Base-by-base conservation (phyloP, 2,888 invertebrate genomes). In the Ophion slaviceki region DNA sequence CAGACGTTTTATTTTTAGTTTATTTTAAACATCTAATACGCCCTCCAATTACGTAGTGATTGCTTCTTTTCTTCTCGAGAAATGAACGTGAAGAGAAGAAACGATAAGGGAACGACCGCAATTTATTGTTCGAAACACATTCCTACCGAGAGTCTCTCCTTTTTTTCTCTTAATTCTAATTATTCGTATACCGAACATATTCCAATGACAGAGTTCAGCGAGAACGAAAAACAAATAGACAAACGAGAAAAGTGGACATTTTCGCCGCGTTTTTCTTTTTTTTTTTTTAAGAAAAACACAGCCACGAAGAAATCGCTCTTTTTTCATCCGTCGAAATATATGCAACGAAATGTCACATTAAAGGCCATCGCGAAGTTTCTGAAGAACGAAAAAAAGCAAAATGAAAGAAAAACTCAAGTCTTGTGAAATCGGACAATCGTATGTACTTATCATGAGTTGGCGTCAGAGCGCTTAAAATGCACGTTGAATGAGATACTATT, bases 51-150 rank as follows among this genome's bases (percentile, higher is more conserved):
- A 66, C 74, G 20, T 76, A 67, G 45, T 74, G 71, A 67, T 20
- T 71, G 45, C 62, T 71, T 32, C 68, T 68, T 28, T 32, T 62
- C 17, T 45, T 32, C 14, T 62, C 36, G 71, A 45, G 36, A 80
- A 61, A 57, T 24, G 77, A 53, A 64, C 61, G 32, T 17, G 70
- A 57, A 71, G 40, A 62, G 24, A 24, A 53, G 24, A 32, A 14
- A 62, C 64, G 45, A 59, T 82, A 76, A 61, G 79, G 79, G 62
- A 84, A 79, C 78, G 71, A 71, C 84, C 84, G 81, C 80, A 77
- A 81, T 80, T 87, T 83, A 82, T 84, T 83, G 85, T 87, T 87
- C 82, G 82, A 86, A 84, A 87, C 84, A 87, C 88, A 88, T 88
- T 88, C 87, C 87, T 88, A 80, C 78, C 74, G 70, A 75, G 81